Evolutionary conservation across 1,140 invertebrate genomes (phyloP).

Genomic region (Drosophila pachea): DNA sequence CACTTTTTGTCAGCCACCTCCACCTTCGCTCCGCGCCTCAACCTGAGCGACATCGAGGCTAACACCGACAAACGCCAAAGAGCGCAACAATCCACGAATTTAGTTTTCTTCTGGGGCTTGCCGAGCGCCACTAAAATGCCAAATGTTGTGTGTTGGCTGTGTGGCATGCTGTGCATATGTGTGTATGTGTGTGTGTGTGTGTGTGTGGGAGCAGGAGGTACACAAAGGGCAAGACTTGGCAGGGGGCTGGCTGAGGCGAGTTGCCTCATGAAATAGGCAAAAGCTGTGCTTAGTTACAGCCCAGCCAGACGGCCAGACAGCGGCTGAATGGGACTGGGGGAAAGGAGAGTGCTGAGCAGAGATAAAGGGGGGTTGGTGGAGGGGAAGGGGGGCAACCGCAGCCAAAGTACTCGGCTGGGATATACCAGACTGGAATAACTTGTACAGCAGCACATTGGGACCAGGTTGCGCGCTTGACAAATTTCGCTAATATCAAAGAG

Average conservation of each 20-base stretch:
- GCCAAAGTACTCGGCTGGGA: slow-evolving; percentile 22
- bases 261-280: slow-evolving; percentile 26
- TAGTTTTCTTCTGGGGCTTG: slow-evolving; percentile 68
- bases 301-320: slow-evolving; percentile 21
- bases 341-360: not conserved
- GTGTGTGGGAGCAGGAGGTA: not conserved
- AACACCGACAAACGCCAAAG: slow-evolving; percentile 61
- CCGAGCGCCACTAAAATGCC: slow-evolving; percentile 42
- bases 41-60: slow-evolving; percentile 45
- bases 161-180: too few relatives aligned
- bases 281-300: slow-evolving; percentile 43
- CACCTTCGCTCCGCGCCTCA: slow-evolving; percentile 37
- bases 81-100: slow-evolving; percentile 74
- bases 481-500: slow-evolving; percentile 36
- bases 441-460: slow-evolving; percentile 34
- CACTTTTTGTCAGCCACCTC: slow-evolving; percentile 42
- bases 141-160: slow-evolving; percentile 42
- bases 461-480: slow-evolving; percentile 28
- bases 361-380: too few relatives aligned
- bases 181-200: too few relatives aligned
- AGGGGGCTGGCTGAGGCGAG: not conserved
- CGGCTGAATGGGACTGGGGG: not conserved
- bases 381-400: slow-evolving; percentile 33
- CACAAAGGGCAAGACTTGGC: slow-evolving; percentile 22
- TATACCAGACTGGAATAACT: slow-evolving; percentile 34